Evolutionary conservation across 2,113 vertebrate genomes (phyloP).

Genomic region (Chloropsis cyanopogon): DNA sequence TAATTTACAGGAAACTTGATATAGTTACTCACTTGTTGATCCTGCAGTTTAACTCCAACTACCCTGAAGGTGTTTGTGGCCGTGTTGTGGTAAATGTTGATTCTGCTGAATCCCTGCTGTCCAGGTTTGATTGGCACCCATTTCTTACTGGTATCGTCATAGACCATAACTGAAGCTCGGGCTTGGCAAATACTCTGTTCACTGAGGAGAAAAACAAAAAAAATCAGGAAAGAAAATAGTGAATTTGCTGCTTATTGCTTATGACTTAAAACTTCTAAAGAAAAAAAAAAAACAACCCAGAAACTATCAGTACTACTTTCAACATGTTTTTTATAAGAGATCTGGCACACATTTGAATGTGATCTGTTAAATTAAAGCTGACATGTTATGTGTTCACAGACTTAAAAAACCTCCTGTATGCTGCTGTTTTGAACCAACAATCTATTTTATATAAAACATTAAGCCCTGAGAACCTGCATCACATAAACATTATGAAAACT

Average conservation of each 20-base stretch:
- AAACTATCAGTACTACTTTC: neutral
- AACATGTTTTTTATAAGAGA: neutral
- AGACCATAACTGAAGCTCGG: slow-evolving; percentile 98
- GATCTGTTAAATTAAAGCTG: slow-evolving; percentile 14
- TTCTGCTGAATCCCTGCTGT: slow-evolving; percentile 98
- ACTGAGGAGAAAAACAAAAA: slow-evolving; percentile 69
- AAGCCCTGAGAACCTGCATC: neutral
- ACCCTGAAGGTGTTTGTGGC: slow-evolving; percentile 96
- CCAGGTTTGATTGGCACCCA: slow-evolving; percentile 98
- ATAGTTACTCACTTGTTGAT: slow-evolving; percentile 89
- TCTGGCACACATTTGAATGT: neutral
- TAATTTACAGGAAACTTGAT: slow-evolving; percentile 15
- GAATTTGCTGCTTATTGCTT: neutral
- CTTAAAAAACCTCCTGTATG: neutral
- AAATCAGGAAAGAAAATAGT: neutral
- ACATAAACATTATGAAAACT: neutral
- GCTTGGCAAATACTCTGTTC: slow-evolving; percentile 99
- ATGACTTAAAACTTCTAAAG: neutral
- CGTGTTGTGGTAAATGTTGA: slow-evolving; percentile 99
- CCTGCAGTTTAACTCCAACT: slow-evolving; percentile 98
- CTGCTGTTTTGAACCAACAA: neutral
- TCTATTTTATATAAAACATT: slow-evolving; percentile 5
- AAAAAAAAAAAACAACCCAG: neutral
- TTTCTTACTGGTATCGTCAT: slow-evolving; percentile 99
- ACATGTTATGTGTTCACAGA: neutral